Percentiles rank a stretch among this genome's conserved stretches.
Conservation (phyloP, 1,140 invertebrate genomes). For the Cherax destructor region DNA sequence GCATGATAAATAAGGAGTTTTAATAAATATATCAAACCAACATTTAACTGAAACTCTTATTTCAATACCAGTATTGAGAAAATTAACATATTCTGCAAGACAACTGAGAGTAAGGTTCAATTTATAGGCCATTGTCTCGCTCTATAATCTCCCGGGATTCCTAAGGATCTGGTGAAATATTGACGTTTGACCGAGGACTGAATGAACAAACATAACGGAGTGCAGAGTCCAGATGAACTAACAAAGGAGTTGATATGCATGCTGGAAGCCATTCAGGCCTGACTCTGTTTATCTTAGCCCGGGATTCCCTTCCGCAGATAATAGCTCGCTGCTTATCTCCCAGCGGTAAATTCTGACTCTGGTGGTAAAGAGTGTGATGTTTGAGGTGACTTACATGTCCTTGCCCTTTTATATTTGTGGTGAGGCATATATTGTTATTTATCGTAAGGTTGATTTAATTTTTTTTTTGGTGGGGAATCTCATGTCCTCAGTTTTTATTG, state of each 20-base stretch:
- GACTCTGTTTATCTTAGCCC: neutral
- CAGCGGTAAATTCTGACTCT: neutral
- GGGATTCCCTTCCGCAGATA: neutral
- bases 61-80: too few species aligned
- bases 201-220: neutral
- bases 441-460: too few species aligned
- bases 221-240: slow-evolving; percentile 3
- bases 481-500: too few species aligned
- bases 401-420: too few species aligned
- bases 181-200: slow-evolving; percentile 3
- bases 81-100: neutral
- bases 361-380: neutral
- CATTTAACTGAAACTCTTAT: too few species aligned
- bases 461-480: too few species aligned
- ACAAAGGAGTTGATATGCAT: slow-evolving; percentile 11
- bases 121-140: neutral
- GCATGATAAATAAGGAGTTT: too few species aligned
- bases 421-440: too few species aligned
- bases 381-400: too few species aligned
- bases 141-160: neutral
- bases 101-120: neutral
- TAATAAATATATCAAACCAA: too few species aligned
- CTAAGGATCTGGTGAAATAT: neutral
- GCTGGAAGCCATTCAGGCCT: neutral
- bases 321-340: neutral